Percentiles rank a stretch among this genome's conserved stretches.
Conservation (phyloP, 2,797 vertebrate species). For the Helostoma temminkii region DNA sequence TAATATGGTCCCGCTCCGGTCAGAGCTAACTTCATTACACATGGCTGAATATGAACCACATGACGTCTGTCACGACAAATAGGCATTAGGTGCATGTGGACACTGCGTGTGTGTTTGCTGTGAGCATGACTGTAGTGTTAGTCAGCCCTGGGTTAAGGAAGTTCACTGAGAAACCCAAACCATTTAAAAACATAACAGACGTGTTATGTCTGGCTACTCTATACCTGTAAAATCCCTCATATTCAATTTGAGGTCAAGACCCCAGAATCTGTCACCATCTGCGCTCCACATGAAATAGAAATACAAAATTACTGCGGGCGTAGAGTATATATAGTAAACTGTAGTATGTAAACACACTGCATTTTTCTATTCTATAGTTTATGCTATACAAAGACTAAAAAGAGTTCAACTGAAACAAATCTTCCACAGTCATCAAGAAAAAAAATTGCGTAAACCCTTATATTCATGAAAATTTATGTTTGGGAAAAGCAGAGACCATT, state of each 20-base stretch:
- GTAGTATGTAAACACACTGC: not conserved
- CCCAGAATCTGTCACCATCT: slow-evolving; percentile 26
- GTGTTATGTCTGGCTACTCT: slow-evolving; percentile 72
- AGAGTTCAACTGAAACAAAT: no score
- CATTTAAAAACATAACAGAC: slow-evolving; percentile 73
- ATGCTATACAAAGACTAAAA: no score
- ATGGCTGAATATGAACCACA: slow-evolving; percentile 68
- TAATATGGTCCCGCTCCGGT: slow-evolving; percentile 30
- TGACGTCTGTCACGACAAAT: slow-evolving; percentile 56
- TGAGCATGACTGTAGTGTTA: slow-evolving; percentile 30
- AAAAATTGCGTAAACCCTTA: not conserved
- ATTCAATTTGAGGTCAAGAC: slow-evolving; percentile 57
- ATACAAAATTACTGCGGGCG: not conserved
- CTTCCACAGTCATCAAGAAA: not conserved
- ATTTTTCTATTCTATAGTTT: not conserved
- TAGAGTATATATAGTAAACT: no score
- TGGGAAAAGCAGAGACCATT: no score
- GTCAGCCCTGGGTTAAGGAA: slow-evolving; percentile 47
- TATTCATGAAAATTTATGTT: not conserved
- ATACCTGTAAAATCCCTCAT: slow-evolving; percentile 36
- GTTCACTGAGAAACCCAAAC: slow-evolving; percentile 72
- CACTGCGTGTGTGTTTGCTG: slow-evolving; percentile 31
- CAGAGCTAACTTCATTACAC: slow-evolving; percentile 72
- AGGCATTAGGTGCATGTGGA: slow-evolving; percentile 25
- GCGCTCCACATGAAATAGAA: slow-evolving; percentile 1